Evolutionary conservation across 2,113 vertebrate genomes (phyloP), one percentile per base, ranked within the genome.

Genomic region (Colius striatus): DNA sequence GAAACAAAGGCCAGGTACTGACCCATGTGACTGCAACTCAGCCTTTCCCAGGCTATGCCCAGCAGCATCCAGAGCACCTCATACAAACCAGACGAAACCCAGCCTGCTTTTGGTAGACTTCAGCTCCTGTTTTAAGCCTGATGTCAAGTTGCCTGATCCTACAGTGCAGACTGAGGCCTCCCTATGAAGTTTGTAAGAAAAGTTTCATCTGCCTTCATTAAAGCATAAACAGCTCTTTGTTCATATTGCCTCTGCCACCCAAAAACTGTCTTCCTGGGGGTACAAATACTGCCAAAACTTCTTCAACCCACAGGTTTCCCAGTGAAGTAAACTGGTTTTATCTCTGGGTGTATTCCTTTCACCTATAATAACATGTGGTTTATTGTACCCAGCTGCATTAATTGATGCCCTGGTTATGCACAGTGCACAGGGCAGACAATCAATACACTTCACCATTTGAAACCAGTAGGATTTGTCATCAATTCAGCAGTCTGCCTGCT

Each of bases 381-480:
- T 77, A 83, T 93, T 79, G 71, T 57, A 67, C 61, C 80, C 79
- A 94, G 89, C 73, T 84, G 47, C 62, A 71, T 55, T 91, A 95
- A 79, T 65, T 90, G 85, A 67, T 82, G 76, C 53, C 18, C 85
- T 67, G 62, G 66, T 65, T 90, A n/a, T 26, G 54, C 38, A 20
- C 45, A 47, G 47, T 54, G 70, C 90, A 82, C 63, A 45, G 80
- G 85, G 76, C 92, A 89, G 80, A 23, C 87, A 95, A 95, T 94
- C 91, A 30, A 93, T 95, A 25, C 9, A n/a, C 74, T 90, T 90
- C 19, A 38, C 82, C 45, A 29, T 87, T 77, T 90, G 36, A 94
- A 87, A 45, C 51, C 62, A 87, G 77, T 34, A 53, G 70, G 50
- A 76, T 93, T 84, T 87, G 70, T 57, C 18, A 74, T 74, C 53